Conservation (phyloP, 2,888 invertebrate genomes). For the Helleia helle region DNA sequence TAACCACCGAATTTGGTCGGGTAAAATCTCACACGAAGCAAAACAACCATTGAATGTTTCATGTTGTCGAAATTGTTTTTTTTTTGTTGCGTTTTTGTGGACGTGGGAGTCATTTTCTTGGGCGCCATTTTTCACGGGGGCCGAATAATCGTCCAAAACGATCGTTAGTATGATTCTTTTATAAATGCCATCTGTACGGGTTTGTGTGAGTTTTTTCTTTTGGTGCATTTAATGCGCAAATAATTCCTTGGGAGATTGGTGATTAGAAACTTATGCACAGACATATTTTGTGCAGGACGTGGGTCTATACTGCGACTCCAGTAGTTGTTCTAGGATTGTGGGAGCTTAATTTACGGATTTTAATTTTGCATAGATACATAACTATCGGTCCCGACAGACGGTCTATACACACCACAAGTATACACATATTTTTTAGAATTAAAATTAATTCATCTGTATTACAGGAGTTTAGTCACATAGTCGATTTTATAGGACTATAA, state of each 20-base stretch:
- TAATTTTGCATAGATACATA: too few species aligned
- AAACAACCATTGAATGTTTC: conserved; percentile 45
- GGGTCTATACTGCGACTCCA: too few species aligned
- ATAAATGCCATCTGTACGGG: conserved; percentile 8
- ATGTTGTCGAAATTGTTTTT: conserved; percentile 40
- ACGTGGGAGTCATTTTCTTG: conserved; percentile 38
- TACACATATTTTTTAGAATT: too few species aligned
- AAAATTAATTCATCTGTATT: too few species aligned
- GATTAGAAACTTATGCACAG: too few species aligned
- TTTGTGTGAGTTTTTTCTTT: conserved; percentile 6
- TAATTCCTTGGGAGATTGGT: conserved; percentile 7
- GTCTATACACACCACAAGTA: too few species aligned
- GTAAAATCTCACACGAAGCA: conserved; percentile 37
- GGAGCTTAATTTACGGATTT: too few species aligned
- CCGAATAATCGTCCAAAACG: conserved; percentile 12
- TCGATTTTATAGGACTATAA: too few species aligned
- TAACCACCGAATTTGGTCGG: conserved; percentile 21
- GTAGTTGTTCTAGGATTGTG: too few species aligned
- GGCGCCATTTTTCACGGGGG: conserved; percentile 46
- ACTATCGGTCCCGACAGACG: too few species aligned
- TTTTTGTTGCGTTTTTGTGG: conserved; percentile 31
- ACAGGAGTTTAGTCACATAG: too few species aligned
- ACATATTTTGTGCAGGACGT: too few species aligned
- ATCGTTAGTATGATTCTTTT: conserved; percentile 6
- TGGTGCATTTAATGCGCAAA: conserved; percentile 10